These are phyloP conservation scores for Sipha maydis DNA, from an alignment of 2,888 invertebrate genomes.

Conservation along the genomic window DNA sequence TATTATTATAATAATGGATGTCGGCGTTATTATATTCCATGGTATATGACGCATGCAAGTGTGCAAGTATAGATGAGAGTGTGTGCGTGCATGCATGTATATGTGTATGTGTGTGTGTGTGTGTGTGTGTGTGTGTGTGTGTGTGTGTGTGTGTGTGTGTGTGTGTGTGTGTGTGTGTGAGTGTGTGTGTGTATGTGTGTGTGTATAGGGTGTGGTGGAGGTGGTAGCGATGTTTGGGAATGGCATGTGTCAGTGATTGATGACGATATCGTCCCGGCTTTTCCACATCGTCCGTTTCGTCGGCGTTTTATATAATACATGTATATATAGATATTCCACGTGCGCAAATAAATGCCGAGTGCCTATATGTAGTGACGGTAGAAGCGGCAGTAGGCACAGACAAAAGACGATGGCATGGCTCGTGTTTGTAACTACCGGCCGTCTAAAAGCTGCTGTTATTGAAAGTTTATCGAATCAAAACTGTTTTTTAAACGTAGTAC, in stretches of 20 bases:
- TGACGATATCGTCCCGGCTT: slow-evolving; percentile 52
- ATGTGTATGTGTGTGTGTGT: too few species aligned
- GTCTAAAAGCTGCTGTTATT: slow-evolving; percentile 53
- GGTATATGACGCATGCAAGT: not conserved
- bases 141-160: not conserved
- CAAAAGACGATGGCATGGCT: slow-evolving; percentile 38
- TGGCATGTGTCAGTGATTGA: slow-evolving; percentile 59
- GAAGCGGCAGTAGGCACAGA: slow-evolving; percentile 1
- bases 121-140: not conserved
- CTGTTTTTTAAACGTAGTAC: not conserved
- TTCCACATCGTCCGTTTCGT: slow-evolving; percentile 44
- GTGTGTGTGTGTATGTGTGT: not conserved
- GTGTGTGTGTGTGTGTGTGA: not conserved
- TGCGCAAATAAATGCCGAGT: slow-evolving; percentile 43
- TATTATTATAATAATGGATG: slow-evolving; percentile 58
- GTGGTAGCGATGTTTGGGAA: slow-evolving; percentile 34
- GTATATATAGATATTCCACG: slow-evolving; percentile 33
- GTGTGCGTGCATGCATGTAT: not conserved
- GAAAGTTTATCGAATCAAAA: slow-evolving; percentile 54
- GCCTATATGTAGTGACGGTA: not conserved
- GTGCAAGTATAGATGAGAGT: too few species aligned
- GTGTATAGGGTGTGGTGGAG: not conserved
- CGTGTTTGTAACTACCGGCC: slow-evolving; percentile 41
- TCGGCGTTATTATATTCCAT: slow-evolving; percentile 34
- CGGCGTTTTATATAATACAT: slow-evolving; percentile 37